phyloP scores from a whole-genome alignment of 2,113 vertebrate species.

The Neodontobutis hainanensis region DNA sequence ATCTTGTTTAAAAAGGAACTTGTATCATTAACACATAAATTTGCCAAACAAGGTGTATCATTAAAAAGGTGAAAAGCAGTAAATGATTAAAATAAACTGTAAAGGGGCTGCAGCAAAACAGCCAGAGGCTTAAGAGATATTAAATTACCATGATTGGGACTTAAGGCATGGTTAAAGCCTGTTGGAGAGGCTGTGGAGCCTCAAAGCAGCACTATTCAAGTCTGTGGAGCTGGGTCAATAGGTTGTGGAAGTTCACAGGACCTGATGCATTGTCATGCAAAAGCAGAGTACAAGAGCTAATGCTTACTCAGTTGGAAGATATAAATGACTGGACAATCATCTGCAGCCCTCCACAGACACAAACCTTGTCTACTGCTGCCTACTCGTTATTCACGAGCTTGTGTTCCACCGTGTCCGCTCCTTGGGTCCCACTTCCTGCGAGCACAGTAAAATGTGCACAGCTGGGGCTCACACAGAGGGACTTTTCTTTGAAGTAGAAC shows the following conservation, averaged over 20 bases:
- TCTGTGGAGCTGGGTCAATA: constrained; percentile 90
- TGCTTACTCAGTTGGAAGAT: constrained; percentile 93
- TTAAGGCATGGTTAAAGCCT: constrained; percentile 89
- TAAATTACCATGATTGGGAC: constrained; percentile 99
- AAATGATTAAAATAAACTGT: constrained; percentile 96
- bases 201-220: constrained; percentile 89
- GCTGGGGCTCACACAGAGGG: constrained; percentile 9
- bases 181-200: constrained; percentile 87
- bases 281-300: constrained; percentile 84
- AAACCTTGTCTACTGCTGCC: constrained; percentile 79
- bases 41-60: constrained; percentile 84
- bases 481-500: constrained; percentile 9
- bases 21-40: constrained; percentile 83
- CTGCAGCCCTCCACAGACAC: constrained; percentile 80
- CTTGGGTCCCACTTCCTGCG: constrained; percentile 22
- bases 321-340: constrained; percentile 95
- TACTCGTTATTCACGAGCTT: constrained; percentile 69
- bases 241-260: constrained; percentile 94
- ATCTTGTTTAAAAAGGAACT: constrained; percentile 83
- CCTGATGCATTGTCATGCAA: constrained; percentile 96
- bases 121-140: constrained; percentile 94
- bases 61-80: constrained; percentile 87
- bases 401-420: constrained; percentile 47
- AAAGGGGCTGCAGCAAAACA: constrained; percentile 88
- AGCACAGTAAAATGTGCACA: constrained; percentile 41